These are phyloP conservation scores for Orientallactaga bullata DNA, from an alignment of 2,113 vertebrate genomes.

Conservation along the genomic window DNA sequence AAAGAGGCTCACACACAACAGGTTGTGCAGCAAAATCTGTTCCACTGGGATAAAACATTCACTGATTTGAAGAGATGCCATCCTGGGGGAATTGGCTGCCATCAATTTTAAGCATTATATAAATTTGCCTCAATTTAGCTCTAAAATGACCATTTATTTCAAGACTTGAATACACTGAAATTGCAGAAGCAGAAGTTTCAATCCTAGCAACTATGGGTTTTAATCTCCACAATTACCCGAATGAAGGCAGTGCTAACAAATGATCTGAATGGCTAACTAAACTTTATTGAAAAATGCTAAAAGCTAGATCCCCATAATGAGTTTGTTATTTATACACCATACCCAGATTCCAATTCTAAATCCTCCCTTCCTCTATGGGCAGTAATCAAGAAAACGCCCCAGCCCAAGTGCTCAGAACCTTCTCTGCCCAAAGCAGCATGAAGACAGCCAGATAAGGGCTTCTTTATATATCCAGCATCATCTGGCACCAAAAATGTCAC, in stretches of 20 bases:
- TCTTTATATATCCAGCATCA: not conserved
- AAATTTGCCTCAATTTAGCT: constrained; percentile 68
- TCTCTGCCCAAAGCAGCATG: not conserved
- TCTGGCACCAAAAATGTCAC: not conserved
- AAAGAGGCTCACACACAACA: constrained; percentile 40
- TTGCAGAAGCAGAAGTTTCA: constrained; percentile 44
- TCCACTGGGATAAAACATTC: constrained; percentile 44
- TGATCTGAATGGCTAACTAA: constrained; percentile 43
- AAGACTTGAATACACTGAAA: constrained; percentile 62
- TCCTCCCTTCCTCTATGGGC: not conserved
- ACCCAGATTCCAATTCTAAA: constrained; percentile 4
- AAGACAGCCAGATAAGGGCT: not conserved
- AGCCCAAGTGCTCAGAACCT: not conserved
- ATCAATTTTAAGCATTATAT: constrained; percentile 47
- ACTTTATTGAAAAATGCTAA: constrained; percentile 42
- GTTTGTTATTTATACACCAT: constrained; percentile 14
- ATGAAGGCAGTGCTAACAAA: constrained; percentile 58
- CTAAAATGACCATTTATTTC: constrained; percentile 62
- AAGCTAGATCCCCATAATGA: not conserved
- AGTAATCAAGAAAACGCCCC: not conserved
- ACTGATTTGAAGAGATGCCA: constrained; percentile 24
- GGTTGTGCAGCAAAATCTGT: constrained; percentile 27
- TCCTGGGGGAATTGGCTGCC: constrained; percentile 26
- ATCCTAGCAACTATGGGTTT: constrained; percentile 21
- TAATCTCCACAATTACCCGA: constrained; percentile 50